These are phyloP conservation scores for Drosophila emarginata DNA, from an alignment of 2,888 invertebrate species.

Conservation along the genomic window DNA sequence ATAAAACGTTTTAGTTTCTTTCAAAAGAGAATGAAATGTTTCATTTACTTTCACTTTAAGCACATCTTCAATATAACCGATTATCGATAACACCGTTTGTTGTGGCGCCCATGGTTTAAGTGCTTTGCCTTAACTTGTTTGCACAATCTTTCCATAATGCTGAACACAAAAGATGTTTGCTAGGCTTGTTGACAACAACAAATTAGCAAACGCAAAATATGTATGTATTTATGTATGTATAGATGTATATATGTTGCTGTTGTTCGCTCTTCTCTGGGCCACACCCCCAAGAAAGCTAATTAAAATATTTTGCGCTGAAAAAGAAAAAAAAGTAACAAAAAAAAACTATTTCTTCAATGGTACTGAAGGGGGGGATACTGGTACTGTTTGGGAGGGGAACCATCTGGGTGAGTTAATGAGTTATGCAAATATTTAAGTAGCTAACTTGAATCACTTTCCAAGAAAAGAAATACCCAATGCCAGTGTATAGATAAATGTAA, in stretches of 20 bases:
- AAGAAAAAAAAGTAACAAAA: conserved; percentile 59
- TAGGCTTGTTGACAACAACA: conserved; percentile 43
- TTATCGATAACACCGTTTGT: conserved; percentile 9
- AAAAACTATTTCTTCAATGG: conserved; percentile 34
- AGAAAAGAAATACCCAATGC: conserved; percentile 39
- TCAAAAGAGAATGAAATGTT: no score
- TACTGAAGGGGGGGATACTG: neutral
- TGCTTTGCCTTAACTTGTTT: conserved; percentile 43
- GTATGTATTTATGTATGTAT: neutral
- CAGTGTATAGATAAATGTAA: conserved; percentile 40
- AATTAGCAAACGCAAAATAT: conserved; percentile 54
- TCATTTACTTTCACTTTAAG: no score
- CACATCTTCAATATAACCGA: no score
- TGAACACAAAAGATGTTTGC: conserved; percentile 49
- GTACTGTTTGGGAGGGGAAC: neutral
- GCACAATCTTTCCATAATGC: conserved; percentile 63
- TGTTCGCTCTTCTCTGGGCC: conserved; percentile 21
- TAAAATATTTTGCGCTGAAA: conserved; percentile 66
- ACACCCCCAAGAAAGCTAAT: conserved; percentile 67
- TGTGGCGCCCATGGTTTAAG: conserved; percentile 1
- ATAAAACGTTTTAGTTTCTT: no score
- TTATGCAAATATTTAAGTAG: conserved; percentile 68
- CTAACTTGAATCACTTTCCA: conserved; percentile 61
- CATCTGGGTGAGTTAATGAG: conserved; percentile 63
- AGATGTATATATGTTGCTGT: neutral